These are phyloP conservation scores for Phoxinus dragarum DNA, from an alignment of 2,797 vertebrate genomes.

Conservation along the genomic window DNA sequence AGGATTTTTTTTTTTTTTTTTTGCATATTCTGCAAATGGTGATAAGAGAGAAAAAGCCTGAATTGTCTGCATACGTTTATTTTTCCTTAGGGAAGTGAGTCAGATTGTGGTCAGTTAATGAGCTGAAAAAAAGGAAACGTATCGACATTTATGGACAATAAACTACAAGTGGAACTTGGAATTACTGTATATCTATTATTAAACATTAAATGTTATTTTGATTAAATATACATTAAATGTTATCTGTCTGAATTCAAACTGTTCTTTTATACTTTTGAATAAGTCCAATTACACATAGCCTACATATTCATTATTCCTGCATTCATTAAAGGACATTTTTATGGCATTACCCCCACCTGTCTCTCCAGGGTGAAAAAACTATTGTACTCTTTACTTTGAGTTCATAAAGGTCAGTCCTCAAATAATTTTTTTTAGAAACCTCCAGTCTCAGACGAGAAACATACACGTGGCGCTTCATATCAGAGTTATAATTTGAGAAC, in stretches of 20 bases:
- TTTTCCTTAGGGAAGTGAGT: not conserved
- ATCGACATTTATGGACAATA: not conserved
- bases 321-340: too few species aligned
- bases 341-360: not conserved
- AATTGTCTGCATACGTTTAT: not conserved
- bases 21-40: not conserved
- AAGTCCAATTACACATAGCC: not conserved
- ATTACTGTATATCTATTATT: not conserved
- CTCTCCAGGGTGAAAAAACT: not conserved
- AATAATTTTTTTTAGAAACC: not conserved
- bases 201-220: not conserved
- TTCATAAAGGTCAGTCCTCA: not conserved
- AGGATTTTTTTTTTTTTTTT: not conserved
- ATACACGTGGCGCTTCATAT: not conserved
- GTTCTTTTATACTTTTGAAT: not conserved
- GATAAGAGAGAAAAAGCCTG: not conserved
- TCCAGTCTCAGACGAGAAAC: not conserved
- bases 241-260: not conserved
- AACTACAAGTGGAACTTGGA: not conserved
- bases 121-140: not conserved
- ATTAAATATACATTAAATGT: too few species aligned
- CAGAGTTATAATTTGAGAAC: not conserved
- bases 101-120: constrained; percentile 1
- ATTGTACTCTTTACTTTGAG: not conserved
- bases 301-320: not conserved